phyloP scores from a whole-genome alignment of 2,888 invertebrate species.

The Congeria kusceri region DNA sequence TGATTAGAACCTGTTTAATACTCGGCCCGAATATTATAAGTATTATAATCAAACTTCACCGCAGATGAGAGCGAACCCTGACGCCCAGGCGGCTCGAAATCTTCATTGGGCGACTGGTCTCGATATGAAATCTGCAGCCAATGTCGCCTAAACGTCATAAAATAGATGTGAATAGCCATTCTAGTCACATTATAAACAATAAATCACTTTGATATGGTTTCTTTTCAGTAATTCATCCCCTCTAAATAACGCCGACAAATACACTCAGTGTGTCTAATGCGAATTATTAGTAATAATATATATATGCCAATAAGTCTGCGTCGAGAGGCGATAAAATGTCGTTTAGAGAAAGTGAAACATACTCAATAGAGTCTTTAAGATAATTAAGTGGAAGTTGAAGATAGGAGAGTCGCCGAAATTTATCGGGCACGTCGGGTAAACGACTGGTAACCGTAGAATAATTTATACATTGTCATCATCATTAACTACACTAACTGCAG shows the following conservation, averaged over 20 bases:
- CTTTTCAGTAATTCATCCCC: constrained; percentile 1
- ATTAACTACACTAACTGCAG: no score
- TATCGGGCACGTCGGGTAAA: constrained; percentile 17
- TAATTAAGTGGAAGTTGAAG: constrained; percentile 48
- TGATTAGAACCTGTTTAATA: constrained; percentile 30
- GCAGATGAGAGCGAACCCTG: constrained; percentile 15
- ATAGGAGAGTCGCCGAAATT: constrained; percentile 49
- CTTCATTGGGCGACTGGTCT: constrained; percentile 5
- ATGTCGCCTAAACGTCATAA: constrained; percentile 42
- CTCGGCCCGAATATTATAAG: constrained; percentile 39
- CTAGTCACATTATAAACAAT: constrained; percentile 49
- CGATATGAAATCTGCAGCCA: constrained; percentile 23
- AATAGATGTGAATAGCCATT: constrained; percentile 50
- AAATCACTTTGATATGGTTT: constrained; percentile 57
- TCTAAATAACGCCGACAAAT: constrained; percentile 21
- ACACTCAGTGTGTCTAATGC: constrained; percentile 42
- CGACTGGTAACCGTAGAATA: no score
- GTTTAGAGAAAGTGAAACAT: constrained; percentile 12
- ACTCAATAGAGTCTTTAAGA: constrained; percentile 26
- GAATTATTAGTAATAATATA: constrained; percentile 49
- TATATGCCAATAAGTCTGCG: constrained; percentile 45
- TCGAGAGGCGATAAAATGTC: constrained; percentile 6
- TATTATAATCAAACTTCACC: constrained; percentile 29
- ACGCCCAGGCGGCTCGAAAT: constrained; percentile 30
- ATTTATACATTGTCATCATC: no score